Conservation (phyloP, 2,113 vertebrate genomes). For the Ochotona princeps region DNA sequence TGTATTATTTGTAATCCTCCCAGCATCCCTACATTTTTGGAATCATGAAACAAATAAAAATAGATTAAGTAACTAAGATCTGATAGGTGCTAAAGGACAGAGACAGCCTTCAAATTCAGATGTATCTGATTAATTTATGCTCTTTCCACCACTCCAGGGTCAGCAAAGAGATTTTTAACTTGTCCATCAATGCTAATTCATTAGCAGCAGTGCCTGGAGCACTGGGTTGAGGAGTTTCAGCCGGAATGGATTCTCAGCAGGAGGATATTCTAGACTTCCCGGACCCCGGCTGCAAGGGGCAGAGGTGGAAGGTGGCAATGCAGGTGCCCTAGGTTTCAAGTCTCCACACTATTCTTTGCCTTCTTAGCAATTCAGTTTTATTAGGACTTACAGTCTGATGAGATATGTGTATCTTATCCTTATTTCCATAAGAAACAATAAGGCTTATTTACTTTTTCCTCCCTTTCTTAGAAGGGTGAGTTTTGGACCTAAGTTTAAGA, state of each 20-base stretch:
- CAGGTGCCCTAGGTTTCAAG: rapidly evolving
- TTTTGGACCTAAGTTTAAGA: neutral
- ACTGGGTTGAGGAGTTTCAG: neutral
- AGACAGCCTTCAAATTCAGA: neutral
- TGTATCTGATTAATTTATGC: neutral
- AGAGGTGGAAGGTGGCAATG: rapidly evolving
- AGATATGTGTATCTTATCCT: neutral
- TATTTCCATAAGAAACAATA: neutral
- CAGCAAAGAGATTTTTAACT: neutral
- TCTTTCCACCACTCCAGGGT: neutral
- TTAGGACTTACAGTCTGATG: neutral
- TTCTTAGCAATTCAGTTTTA: neutral
- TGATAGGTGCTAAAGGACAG: neutral
- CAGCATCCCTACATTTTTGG: neutral
- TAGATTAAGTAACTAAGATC: neutral
- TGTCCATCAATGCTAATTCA: neutral
- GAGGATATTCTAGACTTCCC: neutral
- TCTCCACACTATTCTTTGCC: neutral
- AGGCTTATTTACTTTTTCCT: neutral
- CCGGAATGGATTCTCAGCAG: neutral
- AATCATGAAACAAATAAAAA: neutral
- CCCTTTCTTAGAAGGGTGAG: neutral
- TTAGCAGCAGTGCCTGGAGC: neutral
- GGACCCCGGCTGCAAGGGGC: neutral
- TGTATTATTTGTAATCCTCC: neutral